These are phyloP conservation scores for Cariama cristata DNA, from an alignment of 2,113 vertebrate species.

Conservation along the genomic window DNA sequence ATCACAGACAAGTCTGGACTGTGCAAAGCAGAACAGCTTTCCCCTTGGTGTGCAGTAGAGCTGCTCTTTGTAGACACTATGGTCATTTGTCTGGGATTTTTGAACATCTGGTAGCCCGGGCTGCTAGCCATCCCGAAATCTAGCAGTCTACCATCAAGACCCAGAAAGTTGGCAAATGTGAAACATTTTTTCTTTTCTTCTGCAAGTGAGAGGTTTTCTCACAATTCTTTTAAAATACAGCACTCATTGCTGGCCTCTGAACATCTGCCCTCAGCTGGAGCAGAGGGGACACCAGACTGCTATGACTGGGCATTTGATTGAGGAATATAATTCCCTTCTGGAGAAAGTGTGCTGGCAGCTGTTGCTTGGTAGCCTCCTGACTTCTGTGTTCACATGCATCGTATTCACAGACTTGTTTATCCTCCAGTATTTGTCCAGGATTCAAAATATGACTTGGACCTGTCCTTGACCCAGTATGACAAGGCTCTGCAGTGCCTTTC, in stretches of 20 bases:
- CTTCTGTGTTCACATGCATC: neutral
- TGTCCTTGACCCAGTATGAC: neutral
- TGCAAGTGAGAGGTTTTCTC: neutral
- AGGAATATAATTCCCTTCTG: neutral
- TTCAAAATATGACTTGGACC: neutral
- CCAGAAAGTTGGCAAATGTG: neutral
- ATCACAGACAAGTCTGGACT: neutral
- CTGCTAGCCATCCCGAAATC: neutral
- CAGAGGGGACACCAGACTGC: neutral
- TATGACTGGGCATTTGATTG: neutral
- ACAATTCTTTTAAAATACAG: neutral
- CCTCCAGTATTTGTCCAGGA: neutral
- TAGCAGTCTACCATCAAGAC: neutral
- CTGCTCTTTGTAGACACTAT: neutral
- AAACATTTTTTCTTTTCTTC: neutral
- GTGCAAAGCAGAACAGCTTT: neutral
- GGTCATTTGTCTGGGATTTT: constrained; percentile 16
- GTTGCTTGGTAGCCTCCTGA: neutral
- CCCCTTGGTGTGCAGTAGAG: neutral
- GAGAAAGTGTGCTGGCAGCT: neutral
- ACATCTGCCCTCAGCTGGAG: constrained; percentile 50
- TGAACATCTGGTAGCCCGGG: neutral
- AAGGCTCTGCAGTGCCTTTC: neutral
- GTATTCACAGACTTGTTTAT: neutral
- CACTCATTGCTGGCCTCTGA: neutral